phyloP scores from a whole-genome alignment of 2,888 invertebrate genomes.

The Nycteola revayana region DNA sequence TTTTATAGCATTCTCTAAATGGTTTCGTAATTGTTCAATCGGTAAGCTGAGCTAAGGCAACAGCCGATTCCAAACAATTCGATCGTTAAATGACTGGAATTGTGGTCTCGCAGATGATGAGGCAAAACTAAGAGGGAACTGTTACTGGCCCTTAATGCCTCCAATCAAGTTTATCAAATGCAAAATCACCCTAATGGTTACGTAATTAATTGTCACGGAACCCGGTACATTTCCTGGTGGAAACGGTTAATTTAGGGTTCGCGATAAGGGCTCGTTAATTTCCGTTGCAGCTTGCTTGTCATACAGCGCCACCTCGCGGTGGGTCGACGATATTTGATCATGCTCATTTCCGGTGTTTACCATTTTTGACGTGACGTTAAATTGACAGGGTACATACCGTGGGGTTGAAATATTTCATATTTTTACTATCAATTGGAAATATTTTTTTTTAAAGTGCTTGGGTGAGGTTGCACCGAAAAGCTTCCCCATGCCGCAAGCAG shows the following conservation, averaged over 20 bases:
- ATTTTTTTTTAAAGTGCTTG: too few species aligned
- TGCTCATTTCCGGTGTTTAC: conserved; percentile 22
- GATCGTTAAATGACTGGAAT: too few species aligned
- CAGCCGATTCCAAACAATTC: too few species aligned
- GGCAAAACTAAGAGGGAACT: not conserved
- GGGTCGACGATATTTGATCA: conserved; percentile 25
- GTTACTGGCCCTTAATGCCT: not conserved
- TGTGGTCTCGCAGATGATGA: conserved; percentile 2
- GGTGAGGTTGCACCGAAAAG: too few species aligned
- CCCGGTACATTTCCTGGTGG: conserved; percentile 46
- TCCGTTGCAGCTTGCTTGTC: conserved; percentile 58
- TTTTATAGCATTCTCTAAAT: too few species aligned
- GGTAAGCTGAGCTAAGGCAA: too few species aligned
- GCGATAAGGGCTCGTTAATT: conserved; percentile 62
- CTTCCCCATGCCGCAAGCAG: too few species aligned
- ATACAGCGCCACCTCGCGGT: conserved; percentile 31
- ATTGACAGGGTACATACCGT: conserved; percentile 1
- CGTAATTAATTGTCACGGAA: conserved; percentile 42
- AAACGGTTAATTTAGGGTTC: conserved; percentile 53
- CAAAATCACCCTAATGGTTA: conserved; percentile 29
- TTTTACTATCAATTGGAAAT: too few species aligned
- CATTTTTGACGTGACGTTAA: conserved; percentile 4
- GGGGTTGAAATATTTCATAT: not conserved
- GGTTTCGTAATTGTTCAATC: too few species aligned
- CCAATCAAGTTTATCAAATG: conserved; percentile 23